phyloP scores from a whole-genome alignment of 2,113 vertebrate species.

The Alligator sinensis region DNA sequence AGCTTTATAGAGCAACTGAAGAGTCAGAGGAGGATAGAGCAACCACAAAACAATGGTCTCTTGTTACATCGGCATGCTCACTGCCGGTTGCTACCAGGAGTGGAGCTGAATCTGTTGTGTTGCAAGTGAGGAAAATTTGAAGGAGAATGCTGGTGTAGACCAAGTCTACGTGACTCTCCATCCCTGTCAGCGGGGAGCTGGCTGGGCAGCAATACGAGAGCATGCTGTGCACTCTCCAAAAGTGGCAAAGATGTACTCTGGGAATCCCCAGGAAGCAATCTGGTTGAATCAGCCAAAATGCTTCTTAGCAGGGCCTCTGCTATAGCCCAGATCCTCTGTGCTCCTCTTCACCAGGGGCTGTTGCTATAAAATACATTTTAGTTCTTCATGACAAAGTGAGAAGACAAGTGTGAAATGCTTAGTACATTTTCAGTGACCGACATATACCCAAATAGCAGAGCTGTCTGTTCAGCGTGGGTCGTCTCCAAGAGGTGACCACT shows the following conservation, averaged over 20 bases:
- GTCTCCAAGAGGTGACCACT: background rate
- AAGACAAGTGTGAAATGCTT: background rate
- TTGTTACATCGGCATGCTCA: background rate
- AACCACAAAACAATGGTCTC: background rate
- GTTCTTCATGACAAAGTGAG: background rate
- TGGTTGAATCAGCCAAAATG: background rate
- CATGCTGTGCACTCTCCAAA: background rate
- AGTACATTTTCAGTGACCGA: background rate
- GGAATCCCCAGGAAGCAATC: background rate
- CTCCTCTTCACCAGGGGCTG: background rate
- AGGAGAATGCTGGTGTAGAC: background rate
- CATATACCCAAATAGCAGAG: background rate
- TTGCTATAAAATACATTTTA: background rate
- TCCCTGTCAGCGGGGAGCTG: background rate
- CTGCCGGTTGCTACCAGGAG: background rate
- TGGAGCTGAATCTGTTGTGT: background rate
- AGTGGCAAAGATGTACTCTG: background rate
- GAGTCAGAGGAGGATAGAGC: background rate
- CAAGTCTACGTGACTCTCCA: background rate
- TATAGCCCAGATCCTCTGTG: background rate
- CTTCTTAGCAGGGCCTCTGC: background rate
- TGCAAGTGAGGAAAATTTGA: background rate
- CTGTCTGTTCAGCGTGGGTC: background rate
- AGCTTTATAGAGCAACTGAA: background rate
- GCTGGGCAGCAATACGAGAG: background rate